phyloP scores from a whole-genome alignment of 2,113 vertebrate species.

The Thalassoma bifasciatum region DNA sequence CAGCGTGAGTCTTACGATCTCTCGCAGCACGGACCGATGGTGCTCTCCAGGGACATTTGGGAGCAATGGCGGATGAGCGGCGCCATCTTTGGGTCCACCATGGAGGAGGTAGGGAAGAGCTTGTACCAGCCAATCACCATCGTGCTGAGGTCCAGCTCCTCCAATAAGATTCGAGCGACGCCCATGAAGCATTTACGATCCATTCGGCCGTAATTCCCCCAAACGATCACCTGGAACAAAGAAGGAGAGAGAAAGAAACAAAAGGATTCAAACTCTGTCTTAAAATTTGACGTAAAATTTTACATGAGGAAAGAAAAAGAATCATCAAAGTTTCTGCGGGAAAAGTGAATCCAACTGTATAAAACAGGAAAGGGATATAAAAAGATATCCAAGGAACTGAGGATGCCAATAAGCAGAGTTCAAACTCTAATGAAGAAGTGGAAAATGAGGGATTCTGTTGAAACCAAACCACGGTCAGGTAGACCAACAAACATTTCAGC shows the following conservation, averaged over 20 bases:
- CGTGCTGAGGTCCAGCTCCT: conserved; percentile 96
- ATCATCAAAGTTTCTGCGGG: no score
- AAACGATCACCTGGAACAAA: conserved; percentile 92
- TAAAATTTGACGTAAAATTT: no score
- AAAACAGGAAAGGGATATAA: no score
- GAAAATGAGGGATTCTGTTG: no score
- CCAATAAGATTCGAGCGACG: conserved; percentile 94
- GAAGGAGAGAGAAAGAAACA: not conserved
- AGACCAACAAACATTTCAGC: no score
- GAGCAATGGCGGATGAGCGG: conserved; percentile 96
- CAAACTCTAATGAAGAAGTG: no score
- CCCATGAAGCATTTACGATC: conserved; percentile 99
- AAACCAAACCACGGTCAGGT: no score
- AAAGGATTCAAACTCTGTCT: no score
- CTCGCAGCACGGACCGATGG: conserved; percentile 95
- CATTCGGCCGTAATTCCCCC: conserved; percentile 99
- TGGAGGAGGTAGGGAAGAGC: conserved; percentile 98
- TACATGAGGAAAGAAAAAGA: no score
- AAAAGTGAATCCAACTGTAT: no score
- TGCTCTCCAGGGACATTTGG: conserved; percentile 98
- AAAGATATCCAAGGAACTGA: no score
- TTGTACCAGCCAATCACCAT: conserved; percentile 99
- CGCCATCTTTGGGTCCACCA: conserved; percentile 95
- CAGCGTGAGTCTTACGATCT: conserved; percentile 87
- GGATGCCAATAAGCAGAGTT: no score